These are phyloP conservation scores for Phaonia tiefii DNA, from an alignment of 2,888 invertebrate species.

Conservation along the genomic window DNA sequence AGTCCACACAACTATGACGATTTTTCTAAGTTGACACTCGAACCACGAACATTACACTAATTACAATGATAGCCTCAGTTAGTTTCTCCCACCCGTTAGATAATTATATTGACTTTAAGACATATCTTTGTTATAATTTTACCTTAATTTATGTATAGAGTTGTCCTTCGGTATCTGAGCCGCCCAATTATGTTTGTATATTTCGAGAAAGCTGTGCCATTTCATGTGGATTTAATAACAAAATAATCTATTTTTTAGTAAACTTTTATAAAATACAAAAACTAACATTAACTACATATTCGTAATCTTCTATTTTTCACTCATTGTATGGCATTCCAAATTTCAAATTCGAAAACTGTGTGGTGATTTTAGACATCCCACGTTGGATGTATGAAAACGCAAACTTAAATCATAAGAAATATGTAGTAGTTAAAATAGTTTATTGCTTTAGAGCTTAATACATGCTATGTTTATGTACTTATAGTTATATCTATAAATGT, in stretches of 20 bases:
- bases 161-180: no score
- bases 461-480: constrained; percentile 17
- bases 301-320: no score
- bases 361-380: constrained; percentile 53
- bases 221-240: not conserved
- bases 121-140: no score
- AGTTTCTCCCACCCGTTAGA: no score
- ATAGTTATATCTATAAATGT: constrained; percentile 24
- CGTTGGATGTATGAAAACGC: constrained; percentile 52
- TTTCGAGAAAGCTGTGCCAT: not conserved
- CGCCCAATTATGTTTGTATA: no score
- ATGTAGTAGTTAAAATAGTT: constrained; percentile 61
- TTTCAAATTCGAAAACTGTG: constrained; percentile 19
- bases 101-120: no score
- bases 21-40: no score
- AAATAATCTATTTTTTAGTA: constrained; percentile 16
- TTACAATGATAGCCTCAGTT: no score
- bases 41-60: no score
- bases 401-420: constrained; percentile 51
- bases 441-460: constrained; percentile 63
- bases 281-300: no score
- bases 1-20: no score
- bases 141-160: no score
- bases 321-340: constrained; percentile 28
- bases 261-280: not conserved